phyloP scores from a whole-genome alignment of 2,113 vertebrate genomes.

The Actenoides hombroni region DNA sequence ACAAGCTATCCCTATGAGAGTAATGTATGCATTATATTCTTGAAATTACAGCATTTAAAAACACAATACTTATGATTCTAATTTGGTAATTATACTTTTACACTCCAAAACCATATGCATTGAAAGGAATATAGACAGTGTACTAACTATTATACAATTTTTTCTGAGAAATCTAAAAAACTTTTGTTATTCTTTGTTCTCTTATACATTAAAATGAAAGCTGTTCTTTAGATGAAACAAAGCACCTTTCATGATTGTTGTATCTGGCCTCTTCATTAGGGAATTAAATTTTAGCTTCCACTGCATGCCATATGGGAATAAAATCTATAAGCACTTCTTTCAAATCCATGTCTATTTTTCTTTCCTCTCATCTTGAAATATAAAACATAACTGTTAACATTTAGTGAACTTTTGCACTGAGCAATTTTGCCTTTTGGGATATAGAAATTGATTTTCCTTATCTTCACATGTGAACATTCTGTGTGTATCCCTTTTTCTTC shows the following conservation, averaged over 20 bases:
- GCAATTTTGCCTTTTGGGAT: neutral
- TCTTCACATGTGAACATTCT: neutral
- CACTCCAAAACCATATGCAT: neutral
- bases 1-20: neutral
- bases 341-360: neutral
- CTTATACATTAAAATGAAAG: neutral
- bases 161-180: neutral
- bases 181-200: neutral
- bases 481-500: neutral
- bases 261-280: neutral
- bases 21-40: neutral
- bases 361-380: neutral
- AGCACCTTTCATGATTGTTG: neutral
- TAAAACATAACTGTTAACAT: neutral
- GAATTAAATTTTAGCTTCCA: neutral
- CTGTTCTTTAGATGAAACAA: neutral
- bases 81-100: neutral
- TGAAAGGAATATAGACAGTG: neutral
- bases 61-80: neutral
- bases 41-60: neutral
- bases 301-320: neutral
- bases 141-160: neutral
- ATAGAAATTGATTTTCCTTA: neutral
- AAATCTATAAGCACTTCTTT: neutral
- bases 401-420: conserved; percentile 1